Base-by-base conservation (phyloP, 2,797 vertebrate genomes). In the Pseudopleuronectes americanus region DNA sequence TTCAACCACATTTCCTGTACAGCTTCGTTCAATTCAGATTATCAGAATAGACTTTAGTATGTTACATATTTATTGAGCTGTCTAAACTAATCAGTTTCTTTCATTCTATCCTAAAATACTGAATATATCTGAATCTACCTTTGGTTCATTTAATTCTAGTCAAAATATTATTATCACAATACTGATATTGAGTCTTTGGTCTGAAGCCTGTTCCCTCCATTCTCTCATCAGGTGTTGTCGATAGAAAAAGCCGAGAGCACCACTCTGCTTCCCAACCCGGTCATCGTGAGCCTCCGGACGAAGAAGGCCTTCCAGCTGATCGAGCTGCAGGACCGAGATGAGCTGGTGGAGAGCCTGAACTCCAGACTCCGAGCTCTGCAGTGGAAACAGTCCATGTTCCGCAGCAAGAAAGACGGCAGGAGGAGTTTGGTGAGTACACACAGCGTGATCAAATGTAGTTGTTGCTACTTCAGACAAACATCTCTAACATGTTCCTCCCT, bases 281-380 rank as follows among this genome's bases (percentile, higher is more conserved):
- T 99, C 80, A 98, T 99, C 8, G 83, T 99, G 75, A 98, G 97
- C 43, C 74, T 99, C 60, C 91, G 95, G 51, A 96, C 96, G 33
- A 96, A 97, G 84, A 96, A 91, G 52, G 98, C 97, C 17, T 99
- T 99, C 91, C 98, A 99, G 93, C 95, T 99, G 80, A 98, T 99
- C 24, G 96, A 98, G 80, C 93, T 99, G 80, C 91, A 90, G 80
- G 93, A 96, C 62, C 83, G 97, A 7, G 95, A 98, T 4, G 85
- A 79, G 81, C 89, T 99, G 90, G 95, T 97, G 68, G 95, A 96
- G 70, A 91, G 80, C 28, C 87, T 99, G 56, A 94, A 93, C 28
- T 60, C 71, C 63, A 90, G 95, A 13, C 93, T 97, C 8, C 84
- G 94, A 55, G 75, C 87, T 28, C 88, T 96, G 65, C 89, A 96